These are phyloP conservation scores for Amazonetta brasiliensis DNA, from an alignment of 2,797 vertebrate genomes.

Conservation along the genomic window DNA sequence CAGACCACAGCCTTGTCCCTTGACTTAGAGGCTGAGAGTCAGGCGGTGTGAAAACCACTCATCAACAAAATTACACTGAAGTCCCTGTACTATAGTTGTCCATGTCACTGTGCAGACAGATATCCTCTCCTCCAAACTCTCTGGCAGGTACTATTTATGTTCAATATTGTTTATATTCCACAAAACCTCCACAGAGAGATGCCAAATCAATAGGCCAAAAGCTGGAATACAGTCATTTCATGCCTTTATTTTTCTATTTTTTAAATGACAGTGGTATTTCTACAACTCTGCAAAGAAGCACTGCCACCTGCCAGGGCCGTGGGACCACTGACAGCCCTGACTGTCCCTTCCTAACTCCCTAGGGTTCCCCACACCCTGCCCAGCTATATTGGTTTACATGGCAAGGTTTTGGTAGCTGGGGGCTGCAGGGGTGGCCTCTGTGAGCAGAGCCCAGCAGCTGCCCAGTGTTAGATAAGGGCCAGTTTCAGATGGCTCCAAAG, in stretches of 20 bases:
- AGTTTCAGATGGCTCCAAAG: too few relatives aligned
- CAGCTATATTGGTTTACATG: neutral
- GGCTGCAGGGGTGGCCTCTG: too few relatives aligned
- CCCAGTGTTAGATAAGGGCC: too few relatives aligned
- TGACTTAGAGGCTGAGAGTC: neutral
- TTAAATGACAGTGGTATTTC: neutral
- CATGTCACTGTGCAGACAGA: neutral
- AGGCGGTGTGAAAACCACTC: constrained; percentile 23
- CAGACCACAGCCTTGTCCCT: neutral
- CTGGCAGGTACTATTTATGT: constrained; percentile 38
- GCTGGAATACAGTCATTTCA: neutral
- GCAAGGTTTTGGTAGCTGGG: too few relatives aligned
- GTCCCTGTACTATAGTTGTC: constrained; percentile 14
- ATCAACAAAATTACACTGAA: neutral
- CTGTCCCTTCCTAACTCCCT: rapidly evolving
- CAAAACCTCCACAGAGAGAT: neutral
- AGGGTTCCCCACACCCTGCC: rapidly evolving
- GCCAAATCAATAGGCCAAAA: constrained; percentile 33
- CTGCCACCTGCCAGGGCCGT: neutral
- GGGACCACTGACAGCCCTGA: neutral
- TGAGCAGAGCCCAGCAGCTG: too few relatives aligned
- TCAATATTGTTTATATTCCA: constrained; percentile 31
- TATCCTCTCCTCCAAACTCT: neutral
- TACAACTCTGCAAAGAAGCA: neutral
- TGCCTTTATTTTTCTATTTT: constrained; percentile 6